Evolutionary conservation across 35 echinoderm and acorn worm genomes (phyloP).

Genomic region (Diadema setosum): DNA sequence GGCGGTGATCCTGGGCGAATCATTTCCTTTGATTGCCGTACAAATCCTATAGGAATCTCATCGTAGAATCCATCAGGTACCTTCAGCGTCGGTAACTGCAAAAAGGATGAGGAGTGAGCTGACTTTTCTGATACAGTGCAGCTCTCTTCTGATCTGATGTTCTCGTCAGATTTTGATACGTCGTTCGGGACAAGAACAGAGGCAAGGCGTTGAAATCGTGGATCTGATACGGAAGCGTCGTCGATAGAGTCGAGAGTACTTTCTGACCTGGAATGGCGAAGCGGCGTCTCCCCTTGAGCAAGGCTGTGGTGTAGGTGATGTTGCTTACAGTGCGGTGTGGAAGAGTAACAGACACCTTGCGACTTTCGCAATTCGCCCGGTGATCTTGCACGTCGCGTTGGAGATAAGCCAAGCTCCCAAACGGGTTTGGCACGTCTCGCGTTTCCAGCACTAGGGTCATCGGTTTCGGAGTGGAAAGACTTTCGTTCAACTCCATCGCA

Average conservation of each 20-base stretch:
- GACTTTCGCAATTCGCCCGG: constrained; percentile 20
- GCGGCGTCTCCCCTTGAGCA: neutral
- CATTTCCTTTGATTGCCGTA: neutral
- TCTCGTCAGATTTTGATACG: neutral
- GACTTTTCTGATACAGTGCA: neutral
- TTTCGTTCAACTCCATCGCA: neutral
- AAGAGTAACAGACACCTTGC: neutral
- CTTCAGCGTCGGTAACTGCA: neutral
- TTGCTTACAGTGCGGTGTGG: neutral
- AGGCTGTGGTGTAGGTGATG: neutral
- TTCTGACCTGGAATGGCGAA: constrained; percentile 7
- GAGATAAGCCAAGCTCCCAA: constrained; percentile 4
- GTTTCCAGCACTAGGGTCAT: neutral
- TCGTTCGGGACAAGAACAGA: constrained; percentile 5
- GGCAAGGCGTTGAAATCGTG: constrained; percentile 24
- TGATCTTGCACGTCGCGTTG: neutral
- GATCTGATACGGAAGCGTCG: neutral
- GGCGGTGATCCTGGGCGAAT: neutral
- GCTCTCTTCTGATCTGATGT: neutral
- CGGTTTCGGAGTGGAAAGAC: neutral
- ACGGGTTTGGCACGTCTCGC: neutral
- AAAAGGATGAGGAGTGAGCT: neutral
- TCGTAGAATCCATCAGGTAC: neutral
- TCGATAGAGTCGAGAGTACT: neutral
- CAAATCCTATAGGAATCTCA: neutral